Evolutionary conservation across 2,797 vertebrate genomes (phyloP).

Genomic region (Lepus oiostolus): DNA sequence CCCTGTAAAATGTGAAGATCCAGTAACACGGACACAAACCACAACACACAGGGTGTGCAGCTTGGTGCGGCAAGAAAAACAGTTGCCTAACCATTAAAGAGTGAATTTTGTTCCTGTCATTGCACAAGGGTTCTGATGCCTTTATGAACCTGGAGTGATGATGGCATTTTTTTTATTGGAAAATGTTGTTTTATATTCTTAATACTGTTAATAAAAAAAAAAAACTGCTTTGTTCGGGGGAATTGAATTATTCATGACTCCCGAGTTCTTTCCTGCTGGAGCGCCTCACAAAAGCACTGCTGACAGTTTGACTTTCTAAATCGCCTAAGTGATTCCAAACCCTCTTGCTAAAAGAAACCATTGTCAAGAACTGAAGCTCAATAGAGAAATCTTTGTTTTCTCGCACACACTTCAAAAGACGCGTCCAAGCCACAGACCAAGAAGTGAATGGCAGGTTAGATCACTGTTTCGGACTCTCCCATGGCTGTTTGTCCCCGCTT

Average conservation of each 20-base stretch:
- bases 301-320: constrained; percentile 75
- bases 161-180: constrained; percentile 61
- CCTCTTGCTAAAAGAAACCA: constrained; percentile 65
- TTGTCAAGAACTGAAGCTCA: background rate
- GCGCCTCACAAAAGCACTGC: constrained; percentile 57
- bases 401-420: background rate
- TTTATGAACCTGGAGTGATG: constrained; percentile 42
- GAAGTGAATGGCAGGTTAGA: background rate
- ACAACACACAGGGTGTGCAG: accelerated
- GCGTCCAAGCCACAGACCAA: background rate
- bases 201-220: constrained; percentile 78
- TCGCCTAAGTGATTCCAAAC: constrained; percentile 66
- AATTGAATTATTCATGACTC: constrained; percentile 80
- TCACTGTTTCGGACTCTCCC: background rate
- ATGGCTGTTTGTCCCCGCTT: accelerated
- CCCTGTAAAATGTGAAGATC: background rate
- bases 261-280: constrained; percentile 76
- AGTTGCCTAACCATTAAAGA: too few species aligned
- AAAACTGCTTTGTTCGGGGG: constrained; percentile 73
- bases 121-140: constrained; percentile 61
- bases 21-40: background rate
- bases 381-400: constrained; percentile 59
- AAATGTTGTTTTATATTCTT: constrained; percentile 75
- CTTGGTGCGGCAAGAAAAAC: too few species aligned
- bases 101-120: background rate